Percentiles rank a stretch among this genome's conserved stretches.
These are phyloP conservation scores for Cuniculus paca DNA, from an alignment of 2,797 vertebrate species.

Conservation along the genomic window DNA sequence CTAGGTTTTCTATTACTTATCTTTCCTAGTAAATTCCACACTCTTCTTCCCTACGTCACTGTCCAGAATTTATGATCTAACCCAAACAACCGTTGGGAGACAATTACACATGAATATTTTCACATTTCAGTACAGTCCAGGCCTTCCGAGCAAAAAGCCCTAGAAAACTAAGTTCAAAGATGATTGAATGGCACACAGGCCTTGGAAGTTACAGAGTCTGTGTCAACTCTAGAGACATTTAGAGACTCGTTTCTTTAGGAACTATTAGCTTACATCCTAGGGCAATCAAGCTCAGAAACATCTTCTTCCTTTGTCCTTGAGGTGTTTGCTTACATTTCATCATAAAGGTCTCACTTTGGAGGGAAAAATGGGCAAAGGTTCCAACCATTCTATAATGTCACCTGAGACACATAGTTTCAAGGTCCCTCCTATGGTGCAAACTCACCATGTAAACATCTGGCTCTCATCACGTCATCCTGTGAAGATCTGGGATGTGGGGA, in stretches of 20 bases:
- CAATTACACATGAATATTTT: not conserved
- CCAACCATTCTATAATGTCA: not conserved
- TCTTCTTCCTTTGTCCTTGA: not conserved
- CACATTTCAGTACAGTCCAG: not conserved
- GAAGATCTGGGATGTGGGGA: not conserved
- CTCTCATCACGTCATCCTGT: not conserved
- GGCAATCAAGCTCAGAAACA: not conserved
- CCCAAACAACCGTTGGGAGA: not conserved
- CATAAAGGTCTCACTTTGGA: not conserved
- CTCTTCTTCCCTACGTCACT: not conserved
- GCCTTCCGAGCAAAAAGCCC: slow-evolving; percentile 21
- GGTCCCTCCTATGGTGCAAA: not conserved
- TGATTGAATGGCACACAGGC: not conserved
- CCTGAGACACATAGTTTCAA: not conserved
- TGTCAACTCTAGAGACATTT: not conserved
- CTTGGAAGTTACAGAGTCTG: not conserved
- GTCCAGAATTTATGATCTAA: slow-evolving; percentile 3
- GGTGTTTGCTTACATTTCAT: not conserved
- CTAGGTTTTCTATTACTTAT: not conserved
- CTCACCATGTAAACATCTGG: not conserved
- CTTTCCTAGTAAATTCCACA: not conserved
- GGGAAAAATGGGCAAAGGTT: not conserved
- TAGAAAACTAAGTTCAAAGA: not conserved
- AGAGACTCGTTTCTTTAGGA: not conserved
- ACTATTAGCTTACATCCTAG: not conserved